Percentiles rank a stretch among this genome's conserved stretches.
These are phyloP conservation scores for Meandrusa payeni DNA, from an alignment of 2,888 invertebrate species.

Conservation along the genomic window DNA sequence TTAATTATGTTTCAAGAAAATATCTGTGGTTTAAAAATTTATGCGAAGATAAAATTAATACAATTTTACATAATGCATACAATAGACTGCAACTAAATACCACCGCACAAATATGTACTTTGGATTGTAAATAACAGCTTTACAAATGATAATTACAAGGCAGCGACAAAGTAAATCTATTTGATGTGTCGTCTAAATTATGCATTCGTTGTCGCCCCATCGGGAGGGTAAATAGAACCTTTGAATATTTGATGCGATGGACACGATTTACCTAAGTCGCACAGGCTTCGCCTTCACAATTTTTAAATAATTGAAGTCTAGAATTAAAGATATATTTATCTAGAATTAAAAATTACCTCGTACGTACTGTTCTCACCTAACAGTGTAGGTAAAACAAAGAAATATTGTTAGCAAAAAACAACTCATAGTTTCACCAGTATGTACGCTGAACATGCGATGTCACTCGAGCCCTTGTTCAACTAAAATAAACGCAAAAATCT, in stretches of 20 bases:
- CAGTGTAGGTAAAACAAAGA: too few species aligned
- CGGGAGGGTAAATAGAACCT: conserved; percentile 6
- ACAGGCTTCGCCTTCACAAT: neutral
- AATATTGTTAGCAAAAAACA: too few species aligned
- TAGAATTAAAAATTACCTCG: too few species aligned
- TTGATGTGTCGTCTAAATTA: conserved; percentile 26
- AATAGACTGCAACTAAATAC: neutral
- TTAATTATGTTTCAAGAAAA: too few species aligned
- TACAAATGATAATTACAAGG: conserved; percentile 38
- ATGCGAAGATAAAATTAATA: neutral
- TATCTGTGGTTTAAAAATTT: too few species aligned
- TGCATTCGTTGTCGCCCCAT: conserved; percentile 17
- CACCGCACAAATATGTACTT: conserved; percentile 2
- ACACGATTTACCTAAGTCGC: conserved; percentile 1
- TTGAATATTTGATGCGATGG: conserved; percentile 19
- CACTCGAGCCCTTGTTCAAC: too few species aligned
- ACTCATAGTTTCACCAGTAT: too few species aligned
- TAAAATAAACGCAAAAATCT: neutral
- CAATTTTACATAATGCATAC: neutral
- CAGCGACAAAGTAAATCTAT: conserved; percentile 27
- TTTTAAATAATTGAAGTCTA: too few species aligned
- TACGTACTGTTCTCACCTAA: too few species aligned
- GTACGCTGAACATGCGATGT: too few species aligned
- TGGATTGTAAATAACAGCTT: conserved; percentile 14
- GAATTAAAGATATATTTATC: too few species aligned